Evolutionary conservation across 2,888 invertebrate species (phyloP).

Genomic region (Drosophila mayaguana): DNA sequence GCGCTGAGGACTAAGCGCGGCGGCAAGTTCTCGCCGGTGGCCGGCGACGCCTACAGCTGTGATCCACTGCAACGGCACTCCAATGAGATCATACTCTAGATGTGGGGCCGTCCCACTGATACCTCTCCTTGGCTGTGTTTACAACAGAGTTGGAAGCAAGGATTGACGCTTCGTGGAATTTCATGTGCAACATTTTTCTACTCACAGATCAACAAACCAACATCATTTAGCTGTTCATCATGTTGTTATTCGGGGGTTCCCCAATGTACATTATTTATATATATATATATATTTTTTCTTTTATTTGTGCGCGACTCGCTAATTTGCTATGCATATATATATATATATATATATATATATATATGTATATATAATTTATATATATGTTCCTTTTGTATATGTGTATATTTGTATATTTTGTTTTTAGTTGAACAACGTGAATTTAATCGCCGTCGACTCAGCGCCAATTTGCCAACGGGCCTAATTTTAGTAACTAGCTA

Average conservation of each 20-base stretch:
- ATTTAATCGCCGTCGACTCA: conserved; percentile 45
- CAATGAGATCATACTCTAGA: conserved; percentile 84
- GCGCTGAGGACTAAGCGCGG: conserved; percentile 47
- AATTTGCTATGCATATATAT: conserved; percentile 17
- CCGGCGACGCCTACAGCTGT: conserved; percentile 76
- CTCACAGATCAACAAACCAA: conserved; percentile 6
- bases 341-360: conserved; percentile 14
- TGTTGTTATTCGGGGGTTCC: conserved; percentile 79
- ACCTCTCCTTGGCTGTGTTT: conserved; percentile 46
- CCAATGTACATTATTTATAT: conserved; percentile 57
- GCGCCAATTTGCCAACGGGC: conserved; percentile 19
- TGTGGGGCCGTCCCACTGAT: conserved; percentile 12
- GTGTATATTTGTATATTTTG: conserved; percentile 46
- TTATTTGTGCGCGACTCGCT: conserved; percentile 13
- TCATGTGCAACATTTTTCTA: conserved; percentile 17
- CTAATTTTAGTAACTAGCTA: conserved; percentile 23
- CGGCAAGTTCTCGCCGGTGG: conserved; percentile 70
- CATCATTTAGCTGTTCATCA: conserved; percentile 56
- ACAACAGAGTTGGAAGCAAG: conserved; percentile 11
- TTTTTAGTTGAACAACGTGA: conserved; percentile 55
- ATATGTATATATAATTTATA: conserved; percentile 12
- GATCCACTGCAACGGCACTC: conserved; percentile 83
- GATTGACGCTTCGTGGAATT: conserved; percentile 12
- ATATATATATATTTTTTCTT: neutral
- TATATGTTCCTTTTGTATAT: conserved; percentile 40